Conservation (phyloP, 1,140 invertebrate genomes). For the Antheraea pernyi region DNA sequence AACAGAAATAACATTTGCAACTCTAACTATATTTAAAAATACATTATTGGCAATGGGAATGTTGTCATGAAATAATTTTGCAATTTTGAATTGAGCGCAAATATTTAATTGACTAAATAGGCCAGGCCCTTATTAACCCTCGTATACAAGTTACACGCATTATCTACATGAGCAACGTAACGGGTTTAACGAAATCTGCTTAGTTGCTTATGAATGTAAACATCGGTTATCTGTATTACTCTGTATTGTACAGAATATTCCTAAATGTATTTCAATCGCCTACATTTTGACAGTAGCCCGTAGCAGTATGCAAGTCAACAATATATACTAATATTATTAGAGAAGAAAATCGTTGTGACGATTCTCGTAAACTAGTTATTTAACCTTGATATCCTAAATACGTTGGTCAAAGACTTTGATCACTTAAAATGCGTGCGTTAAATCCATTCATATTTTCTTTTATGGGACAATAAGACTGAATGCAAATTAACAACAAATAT, state of each 20-base stretch:
- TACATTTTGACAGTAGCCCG: too few relatives aligned
- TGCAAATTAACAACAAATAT: neutral
- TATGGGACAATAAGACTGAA: neutral
- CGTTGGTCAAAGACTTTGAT: neutral
- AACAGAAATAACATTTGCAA: too few relatives aligned
- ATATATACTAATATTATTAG: too few relatives aligned
- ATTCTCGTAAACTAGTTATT: too few relatives aligned
- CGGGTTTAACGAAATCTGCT: slow-evolving; percentile 23
- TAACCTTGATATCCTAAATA: neutral
- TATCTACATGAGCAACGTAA: slow-evolving; percentile 17
- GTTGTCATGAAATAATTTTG: neutral
- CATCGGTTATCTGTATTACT: neutral
- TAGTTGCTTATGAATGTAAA: slow-evolving; percentile 23
- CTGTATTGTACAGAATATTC: neutral
- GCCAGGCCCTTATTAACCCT: slow-evolving; percentile 26
- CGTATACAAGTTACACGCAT: slow-evolving; percentile 23
- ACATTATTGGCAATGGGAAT: neutral
- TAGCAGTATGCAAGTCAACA: too few relatives aligned
- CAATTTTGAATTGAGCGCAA: neutral
- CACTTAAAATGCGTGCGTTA: neutral
- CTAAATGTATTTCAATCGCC: too few relatives aligned
- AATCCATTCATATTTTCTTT: neutral
- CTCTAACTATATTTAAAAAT: neutral
- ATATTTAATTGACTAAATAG: slow-evolving; percentile 17
- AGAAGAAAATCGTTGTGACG: too few relatives aligned